phyloP scores from a whole-genome alignment of 1,140 invertebrate genomes.

The Eufriesea mexicana region DNA sequence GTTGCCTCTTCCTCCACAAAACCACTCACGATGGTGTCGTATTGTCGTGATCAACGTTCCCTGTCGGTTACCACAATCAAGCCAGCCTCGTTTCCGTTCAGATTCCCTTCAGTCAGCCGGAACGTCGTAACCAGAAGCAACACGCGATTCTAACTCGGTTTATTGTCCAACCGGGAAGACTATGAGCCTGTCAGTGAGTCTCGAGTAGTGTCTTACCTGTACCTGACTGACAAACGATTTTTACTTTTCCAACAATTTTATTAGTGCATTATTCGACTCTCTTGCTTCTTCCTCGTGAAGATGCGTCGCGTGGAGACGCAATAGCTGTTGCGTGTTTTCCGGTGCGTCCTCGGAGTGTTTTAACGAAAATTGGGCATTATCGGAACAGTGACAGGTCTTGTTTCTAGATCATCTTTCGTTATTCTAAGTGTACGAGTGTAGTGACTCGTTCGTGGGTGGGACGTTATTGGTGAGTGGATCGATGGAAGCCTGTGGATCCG shows the following conservation, averaged over 20 bases:
- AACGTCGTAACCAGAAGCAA: background rate
- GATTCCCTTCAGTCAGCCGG: background rate
- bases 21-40: slow-evolving; percentile 33
- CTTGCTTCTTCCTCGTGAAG: background rate
- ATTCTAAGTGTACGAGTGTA: background rate
- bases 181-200: background rate
- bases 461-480: background rate
- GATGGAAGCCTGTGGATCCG: background rate
- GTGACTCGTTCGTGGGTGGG: background rate
- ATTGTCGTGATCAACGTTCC: slow-evolving; percentile 12
- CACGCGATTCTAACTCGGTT: background rate
- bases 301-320: background rate
- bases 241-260: too few relatives aligned
- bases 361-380: too few relatives aligned
- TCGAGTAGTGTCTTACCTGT: background rate
- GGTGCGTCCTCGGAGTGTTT: background rate
- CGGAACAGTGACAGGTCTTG: too few relatives aligned
- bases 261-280: too few relatives aligned
- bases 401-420: background rate
- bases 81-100: background rate
- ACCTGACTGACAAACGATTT: too few relatives aligned
- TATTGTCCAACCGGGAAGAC: background rate
- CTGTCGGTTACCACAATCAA: slow-evolving; percentile 21
- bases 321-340: background rate
- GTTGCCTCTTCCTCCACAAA: slow-evolving; percentile 37